phyloP scores from a whole-genome alignment of 2,888 invertebrate species.

The Hirtodrosophila confusa region DNA sequence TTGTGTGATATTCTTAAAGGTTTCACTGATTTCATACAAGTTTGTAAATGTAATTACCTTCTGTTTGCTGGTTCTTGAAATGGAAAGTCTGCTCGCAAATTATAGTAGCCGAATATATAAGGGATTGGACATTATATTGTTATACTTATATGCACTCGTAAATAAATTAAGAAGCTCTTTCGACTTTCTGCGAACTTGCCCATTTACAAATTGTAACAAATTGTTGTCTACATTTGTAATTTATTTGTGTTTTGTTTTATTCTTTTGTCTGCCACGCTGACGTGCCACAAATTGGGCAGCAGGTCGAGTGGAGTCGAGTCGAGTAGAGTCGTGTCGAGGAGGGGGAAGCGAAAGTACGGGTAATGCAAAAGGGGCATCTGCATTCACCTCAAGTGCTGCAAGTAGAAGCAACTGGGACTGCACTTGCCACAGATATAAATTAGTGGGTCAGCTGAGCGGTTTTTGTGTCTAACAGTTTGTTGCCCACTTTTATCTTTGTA shows the following conservation, averaged over 20 bases:
- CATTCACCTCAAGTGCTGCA: slow-evolving; percentile 32
- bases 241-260: slow-evolving; percentile 23
- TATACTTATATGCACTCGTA: no score
- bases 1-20: no score
- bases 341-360: neutral
- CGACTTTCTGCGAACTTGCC: neutral
- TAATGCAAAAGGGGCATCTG: slow-evolving; percentile 49
- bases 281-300: slow-evolving; percentile 39
- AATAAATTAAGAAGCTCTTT: no score
- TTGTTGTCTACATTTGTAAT: slow-evolving; percentile 50
- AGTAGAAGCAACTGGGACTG: neutral
- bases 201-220: slow-evolving; percentile 52
- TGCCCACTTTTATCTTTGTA: slow-evolving; percentile 52
- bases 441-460: slow-evolving; percentile 41
- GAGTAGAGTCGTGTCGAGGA: neutral
- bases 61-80: no score
- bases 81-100: no score
- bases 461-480: slow-evolving; percentile 1
- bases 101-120: no score
- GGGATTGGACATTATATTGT: no score
- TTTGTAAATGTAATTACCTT: no score
- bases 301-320: neutral
- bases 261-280: slow-evolving; percentile 2
- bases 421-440: slow-evolving; percentile 40
- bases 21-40: no score